Evolutionary conservation across 2,888 invertebrate genomes (phyloP).

Genomic region (Lasioglossum pauxillum): DNA sequence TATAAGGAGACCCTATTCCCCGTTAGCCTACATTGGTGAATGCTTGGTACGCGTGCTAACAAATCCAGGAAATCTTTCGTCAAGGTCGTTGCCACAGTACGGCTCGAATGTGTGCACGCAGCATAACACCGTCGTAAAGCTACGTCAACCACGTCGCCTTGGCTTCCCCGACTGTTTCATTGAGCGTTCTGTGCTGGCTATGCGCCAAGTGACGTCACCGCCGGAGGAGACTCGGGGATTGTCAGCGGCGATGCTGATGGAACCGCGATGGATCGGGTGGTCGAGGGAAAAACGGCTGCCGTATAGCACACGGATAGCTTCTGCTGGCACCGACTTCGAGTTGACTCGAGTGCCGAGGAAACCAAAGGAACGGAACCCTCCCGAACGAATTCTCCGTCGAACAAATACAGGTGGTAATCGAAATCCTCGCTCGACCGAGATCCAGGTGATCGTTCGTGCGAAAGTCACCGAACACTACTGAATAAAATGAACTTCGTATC

Average conservation of each 20-base stretch:
- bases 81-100: constrained; percentile 71
- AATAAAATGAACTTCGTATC: neutral
- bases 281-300: constrained; percentile 11
- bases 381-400: constrained; percentile 18
- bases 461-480: neutral
- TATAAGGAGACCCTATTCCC: neutral
- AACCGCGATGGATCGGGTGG: constrained; percentile 53
- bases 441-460: too few species aligned
- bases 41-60: constrained; percentile 22
- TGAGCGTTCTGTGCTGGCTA: constrained; percentile 78
- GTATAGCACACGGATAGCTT: constrained; percentile 32
- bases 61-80: constrained; percentile 57
- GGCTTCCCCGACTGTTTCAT: constrained; percentile 76
- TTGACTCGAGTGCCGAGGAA: constrained; percentile 24
- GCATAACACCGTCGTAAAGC: constrained; percentile 70
- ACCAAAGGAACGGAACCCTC: constrained; percentile 22
- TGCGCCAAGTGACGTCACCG: constrained; percentile 79
- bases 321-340: constrained; percentile 18
- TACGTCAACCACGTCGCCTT: constrained; percentile 62
- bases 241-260: constrained; percentile 58
- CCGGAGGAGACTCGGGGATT: constrained; percentile 65
- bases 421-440: neutral
- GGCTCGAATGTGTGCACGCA: constrained; percentile 63
- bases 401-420: constrained; percentile 4
- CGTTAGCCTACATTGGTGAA: neutral